Base-by-base conservation (phyloP, 2,113 vertebrate species). In the Rhinopithecus roxellana region DNA sequence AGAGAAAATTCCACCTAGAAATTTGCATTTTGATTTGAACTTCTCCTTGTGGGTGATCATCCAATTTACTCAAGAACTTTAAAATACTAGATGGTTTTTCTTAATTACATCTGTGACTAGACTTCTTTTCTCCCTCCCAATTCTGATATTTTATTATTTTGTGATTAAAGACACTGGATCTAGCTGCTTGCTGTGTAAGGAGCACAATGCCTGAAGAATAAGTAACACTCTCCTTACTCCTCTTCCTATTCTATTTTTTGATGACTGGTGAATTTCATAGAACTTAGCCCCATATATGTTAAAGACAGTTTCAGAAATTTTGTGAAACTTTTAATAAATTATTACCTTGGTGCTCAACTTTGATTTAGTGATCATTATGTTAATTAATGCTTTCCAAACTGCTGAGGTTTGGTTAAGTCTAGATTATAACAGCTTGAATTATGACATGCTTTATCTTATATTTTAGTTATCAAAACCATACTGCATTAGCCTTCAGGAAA, bases 361-460 rank as follows among this genome's bases (percentile, higher is more conserved):
- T 87, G 69, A 69, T 55, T 38, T 84, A 91, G 43, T 64, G 25
- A 85, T 70, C n/a, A 72, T 75, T 81, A 72, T 1, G 25, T 70
- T 74, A 85, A 89, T 67, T n/a, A 94, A 90, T 81, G 59, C 11
- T 94, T 81, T 91, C 86, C 79, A 91, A 85, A 23, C 17, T 75
- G 78, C 38, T 27, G 64, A 83, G 50, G 32, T 94, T 90, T 70
- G 50, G 20, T 57, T 70, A 84, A 64, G 22, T 70, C 55, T 67
- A 70, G 70, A 55, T 93, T 52, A 70, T 23, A 85, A 45, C 20
- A 89, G 57, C 27, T 45, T 81, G 64, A 72, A 82, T 92, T 81
- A 72, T 74, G 30, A 40, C 30, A 40, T 1, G 8, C 94, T 84
- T 83, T 55, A 32, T 79, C 75, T 90, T 77, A 52, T 48, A 40